A percentile compares a stretch with the other conserved stretches of the same genome.
Evolutionary conservation across 2,113 vertebrate species (phyloP).

Genomic region (Malaclemys terrapin): DNA sequence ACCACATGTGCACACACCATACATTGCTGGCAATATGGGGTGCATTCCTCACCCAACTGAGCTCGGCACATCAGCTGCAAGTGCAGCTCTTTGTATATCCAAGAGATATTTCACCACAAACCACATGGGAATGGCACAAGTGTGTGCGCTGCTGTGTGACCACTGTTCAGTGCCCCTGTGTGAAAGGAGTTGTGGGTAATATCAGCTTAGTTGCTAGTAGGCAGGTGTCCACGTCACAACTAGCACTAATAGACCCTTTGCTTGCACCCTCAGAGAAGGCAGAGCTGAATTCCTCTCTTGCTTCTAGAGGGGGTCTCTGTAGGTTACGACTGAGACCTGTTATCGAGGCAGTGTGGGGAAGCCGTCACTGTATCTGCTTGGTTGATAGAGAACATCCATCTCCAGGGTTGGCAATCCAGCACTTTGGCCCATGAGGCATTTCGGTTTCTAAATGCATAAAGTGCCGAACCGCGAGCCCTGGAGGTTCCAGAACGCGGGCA

Average conservation of each 20-base stretch:
- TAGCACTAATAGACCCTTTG: neutral
- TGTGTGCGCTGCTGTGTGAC: conserved; percentile 31
- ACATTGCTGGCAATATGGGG: neutral
- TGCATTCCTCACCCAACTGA: neutral
- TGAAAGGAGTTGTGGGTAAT: neutral
- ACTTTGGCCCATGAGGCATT: neutral
- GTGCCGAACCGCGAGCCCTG: neutral
- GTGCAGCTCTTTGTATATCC: neutral
- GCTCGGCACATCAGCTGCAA: neutral
- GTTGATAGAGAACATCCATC: neutral
- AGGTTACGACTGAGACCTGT: neutral
- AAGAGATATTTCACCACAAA: neutral
- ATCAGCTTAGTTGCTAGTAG: neutral
- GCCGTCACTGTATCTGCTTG: neutral
- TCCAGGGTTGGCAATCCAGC: neutral
- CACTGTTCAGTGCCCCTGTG: neutral
- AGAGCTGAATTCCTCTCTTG: neutral
- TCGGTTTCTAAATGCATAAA: neutral
- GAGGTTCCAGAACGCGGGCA: neutral
- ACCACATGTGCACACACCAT: accelerated
- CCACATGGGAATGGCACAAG: neutral
- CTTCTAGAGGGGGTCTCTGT: neutral
- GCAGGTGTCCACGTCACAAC: neutral
- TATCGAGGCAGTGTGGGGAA: neutral
- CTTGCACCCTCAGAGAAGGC: neutral